These are phyloP conservation scores for Cephus spinipes DNA, from an alignment of 2,888 invertebrate species.

Conservation along the genomic window DNA sequence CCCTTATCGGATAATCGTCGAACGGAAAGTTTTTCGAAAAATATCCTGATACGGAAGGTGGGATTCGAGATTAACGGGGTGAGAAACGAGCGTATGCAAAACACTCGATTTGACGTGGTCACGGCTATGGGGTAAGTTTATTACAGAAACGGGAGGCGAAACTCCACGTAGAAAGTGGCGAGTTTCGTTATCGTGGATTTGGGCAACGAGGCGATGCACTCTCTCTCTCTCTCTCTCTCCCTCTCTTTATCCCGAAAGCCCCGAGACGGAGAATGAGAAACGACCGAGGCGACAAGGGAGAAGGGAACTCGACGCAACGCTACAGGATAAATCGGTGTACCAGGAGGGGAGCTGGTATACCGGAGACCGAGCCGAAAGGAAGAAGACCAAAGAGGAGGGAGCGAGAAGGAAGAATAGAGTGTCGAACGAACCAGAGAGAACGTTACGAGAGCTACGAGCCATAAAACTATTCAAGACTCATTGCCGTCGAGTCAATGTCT, in stretches of 20 bases:
- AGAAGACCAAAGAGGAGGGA: neutral
- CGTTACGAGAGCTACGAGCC: slow-evolving; percentile 40
- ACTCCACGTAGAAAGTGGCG: slow-evolving; percentile 41
- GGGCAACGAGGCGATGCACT: slow-evolving; percentile 45
- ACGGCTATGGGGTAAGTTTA: slow-evolving; percentile 51
- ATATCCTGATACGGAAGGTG: neutral
- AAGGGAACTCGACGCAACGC: neutral
- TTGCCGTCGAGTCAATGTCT: slow-evolving; percentile 40
- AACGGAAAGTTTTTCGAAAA: neutral
- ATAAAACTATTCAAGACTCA: slow-evolving; percentile 58
- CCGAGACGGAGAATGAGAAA: neutral
- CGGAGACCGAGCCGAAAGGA: neutral
- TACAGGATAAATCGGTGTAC: neutral
- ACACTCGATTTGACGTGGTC: slow-evolving; percentile 41
- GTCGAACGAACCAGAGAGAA: slow-evolving; percentile 31
- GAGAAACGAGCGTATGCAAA: neutral
- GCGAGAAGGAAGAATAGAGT: slow-evolving; percentile 5
- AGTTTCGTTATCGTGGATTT: slow-evolving; percentile 53
- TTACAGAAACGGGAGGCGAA: slow-evolving; percentile 45
- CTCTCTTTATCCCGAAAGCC: neutral
- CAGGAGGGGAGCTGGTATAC: neutral
- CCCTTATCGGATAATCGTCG: neutral
- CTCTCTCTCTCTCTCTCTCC: neutral
- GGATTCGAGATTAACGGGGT: neutral
- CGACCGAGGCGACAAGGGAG: neutral